These are phyloP conservation scores for Sialis fuliginosa DNA, from an alignment of 2,888 invertebrate genomes.

Conservation along the genomic window DNA sequence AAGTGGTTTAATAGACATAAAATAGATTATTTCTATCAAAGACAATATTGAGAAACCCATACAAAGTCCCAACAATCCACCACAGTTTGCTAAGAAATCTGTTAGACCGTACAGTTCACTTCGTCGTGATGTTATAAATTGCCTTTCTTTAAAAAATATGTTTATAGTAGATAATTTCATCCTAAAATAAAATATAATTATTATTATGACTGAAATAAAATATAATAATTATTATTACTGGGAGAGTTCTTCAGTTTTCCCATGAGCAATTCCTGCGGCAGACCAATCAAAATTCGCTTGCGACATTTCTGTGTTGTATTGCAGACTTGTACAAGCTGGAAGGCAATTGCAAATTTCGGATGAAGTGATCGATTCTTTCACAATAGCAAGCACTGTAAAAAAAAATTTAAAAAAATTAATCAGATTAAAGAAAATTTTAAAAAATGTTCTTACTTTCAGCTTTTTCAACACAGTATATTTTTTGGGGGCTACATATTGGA, in stretches of 20 bases:
- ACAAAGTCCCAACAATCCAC: slow-evolving; percentile 38
- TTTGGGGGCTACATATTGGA: slow-evolving; percentile 24
- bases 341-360: slow-evolving; percentile 13
- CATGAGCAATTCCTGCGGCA: too few species aligned
- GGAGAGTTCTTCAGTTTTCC: too few species aligned
- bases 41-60: slow-evolving; percentile 25
- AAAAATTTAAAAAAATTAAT: too few species aligned
- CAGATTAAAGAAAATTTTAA: too few species aligned
- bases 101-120: slow-evolving; percentile 18
- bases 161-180: slow-evolving; percentile 8
- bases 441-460: slow-evolving; percentile 18
- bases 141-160: slow-evolving; percentile 14
- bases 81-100: slow-evolving; percentile 52
- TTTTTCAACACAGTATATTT: slow-evolving; percentile 20
- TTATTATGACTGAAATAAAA: too few species aligned
- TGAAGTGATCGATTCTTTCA: too few species aligned
- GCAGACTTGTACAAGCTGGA: slow-evolving; percentile 15
- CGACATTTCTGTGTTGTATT: slow-evolving; percentile 15
- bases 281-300: slow-evolving; percentile 10
- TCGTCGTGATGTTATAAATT: slow-evolving; percentile 13
- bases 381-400: too few species aligned
- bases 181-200: slow-evolving; percentile 7
- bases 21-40: slow-evolving; percentile 34
- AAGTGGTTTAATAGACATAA: slow-evolving; percentile 11
- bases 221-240: too few species aligned